A percentile compares a stretch with the other conserved stretches of the same genome.
Evolutionary conservation across 2,888 invertebrate species (phyloP).

Genomic region (Hofmannophila pseudospretella): DNA sequence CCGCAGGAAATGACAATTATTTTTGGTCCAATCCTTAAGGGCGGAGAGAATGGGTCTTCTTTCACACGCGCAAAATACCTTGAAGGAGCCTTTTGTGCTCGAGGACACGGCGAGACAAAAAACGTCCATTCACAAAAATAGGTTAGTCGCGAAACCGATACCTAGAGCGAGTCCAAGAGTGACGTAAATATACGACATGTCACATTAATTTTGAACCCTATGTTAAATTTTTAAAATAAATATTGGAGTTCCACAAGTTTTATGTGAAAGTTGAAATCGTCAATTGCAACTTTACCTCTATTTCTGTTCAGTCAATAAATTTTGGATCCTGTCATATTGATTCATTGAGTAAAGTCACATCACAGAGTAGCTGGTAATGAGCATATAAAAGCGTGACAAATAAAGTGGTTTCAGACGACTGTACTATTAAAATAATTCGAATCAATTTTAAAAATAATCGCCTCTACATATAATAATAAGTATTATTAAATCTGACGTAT

Average conservation of each 20-base stretch:
- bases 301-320: background rate
- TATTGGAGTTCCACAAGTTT: background rate
- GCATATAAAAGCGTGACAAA: background rate
- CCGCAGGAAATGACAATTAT: slow-evolving; percentile 79
- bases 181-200: background rate
- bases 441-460: slow-evolving; percentile 9
- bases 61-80: slow-evolving; percentile 74
- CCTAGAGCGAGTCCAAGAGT: background rate
- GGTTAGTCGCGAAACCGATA: slow-evolving; percentile 61
- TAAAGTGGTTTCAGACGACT: background rate
- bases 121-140: slow-evolving; percentile 74
- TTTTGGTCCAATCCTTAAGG: slow-evolving; percentile 64
- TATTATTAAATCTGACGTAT: slow-evolving; percentile 20
- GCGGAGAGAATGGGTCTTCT: slow-evolving; percentile 64
- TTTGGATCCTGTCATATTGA: slow-evolving; percentile 11
- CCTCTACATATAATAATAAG: slow-evolving; percentile 13
- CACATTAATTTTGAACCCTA: slow-evolving; percentile 22
- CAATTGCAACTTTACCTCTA: background rate
- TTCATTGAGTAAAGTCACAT: slow-evolving; percentile 23
- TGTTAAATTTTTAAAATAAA: background rate
- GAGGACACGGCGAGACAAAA: slow-evolving; percentile 53
- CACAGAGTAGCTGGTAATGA: slow-evolving; percentile 6
- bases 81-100: slow-evolving; percentile 59
- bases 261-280: background rate
- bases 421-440: background rate